Base-by-base conservation (phyloP, 1,140 invertebrate genomes). In the Saccostrea echinata region DNA sequence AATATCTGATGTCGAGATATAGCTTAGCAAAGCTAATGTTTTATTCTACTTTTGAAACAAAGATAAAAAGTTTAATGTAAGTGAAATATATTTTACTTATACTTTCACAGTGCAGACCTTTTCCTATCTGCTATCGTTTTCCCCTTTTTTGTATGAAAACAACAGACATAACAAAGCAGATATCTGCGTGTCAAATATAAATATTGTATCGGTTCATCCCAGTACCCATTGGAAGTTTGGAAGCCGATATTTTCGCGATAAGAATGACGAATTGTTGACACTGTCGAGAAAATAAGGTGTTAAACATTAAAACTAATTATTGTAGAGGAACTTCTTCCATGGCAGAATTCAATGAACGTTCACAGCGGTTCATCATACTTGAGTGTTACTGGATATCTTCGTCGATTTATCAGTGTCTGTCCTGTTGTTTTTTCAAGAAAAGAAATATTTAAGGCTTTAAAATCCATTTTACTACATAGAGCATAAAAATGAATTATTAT, bases 261-360 rank as follows among this genome's bases (percentile, higher is more conserved):
- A 16, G 30, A 76, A 27, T 76, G 68, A 76, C 27, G 27, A 30
- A 76, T 76, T 76, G 13, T 76, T 18, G 24, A 76, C 30, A 27
- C 9, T 76, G 16, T 76, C 12, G 27, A 33, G 68, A 33, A 6
- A 76, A 30, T 27, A 33, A 24, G 68, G 27, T 76, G 68, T 30
- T 12, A 33, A 76, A 33, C 68, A 30, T 76, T 76, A 27, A 76
- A 76, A n/a, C 11, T 76, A 30, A 71, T 71, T 33, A 76, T 76
- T 33, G 68, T 30, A 30, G 24, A 0, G 12, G 27, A 33, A 33
- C 3, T 76, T 16, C 68, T 76, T 30, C 30, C 27, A 27, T 27
- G 24, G 64, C n/a, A 76, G 27, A 16, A 76, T 27, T 76, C 27
- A 21, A 30, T 30, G 68, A 35, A 1, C 1, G 68, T 33, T 0